These are phyloP conservation scores for Saccopteryx leptura DNA, from an alignment of 2,113 vertebrate species.

Conservation along the genomic window DNA sequence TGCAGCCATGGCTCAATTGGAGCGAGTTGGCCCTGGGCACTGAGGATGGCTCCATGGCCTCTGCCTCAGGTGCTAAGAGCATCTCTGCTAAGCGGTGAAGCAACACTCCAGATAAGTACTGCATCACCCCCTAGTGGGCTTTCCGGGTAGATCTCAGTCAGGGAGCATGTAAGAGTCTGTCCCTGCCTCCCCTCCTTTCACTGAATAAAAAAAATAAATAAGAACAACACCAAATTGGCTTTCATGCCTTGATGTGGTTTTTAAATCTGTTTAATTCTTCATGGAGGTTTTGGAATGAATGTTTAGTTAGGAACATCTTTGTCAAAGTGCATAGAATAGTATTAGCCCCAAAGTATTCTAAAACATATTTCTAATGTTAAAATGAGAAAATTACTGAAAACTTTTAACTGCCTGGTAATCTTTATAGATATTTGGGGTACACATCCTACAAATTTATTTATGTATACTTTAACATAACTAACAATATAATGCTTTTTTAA, in stretches of 20 bases:
- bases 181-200: too few relatives aligned
- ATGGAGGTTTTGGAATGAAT: not conserved
- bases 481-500: not conserved
- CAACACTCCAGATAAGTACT: too few relatives aligned
- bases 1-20: too few relatives aligned
- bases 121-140: too few relatives aligned
- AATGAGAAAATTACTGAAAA: not conserved
- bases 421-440: not conserved
- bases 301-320: not conserved
- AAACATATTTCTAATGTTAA: not conserved
- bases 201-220: too few relatives aligned
- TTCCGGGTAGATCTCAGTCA: too few relatives aligned
- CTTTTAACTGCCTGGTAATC: not conserved
- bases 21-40: too few relatives aligned
- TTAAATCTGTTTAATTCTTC: conserved; percentile 24
- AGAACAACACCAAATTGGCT: not conserved
- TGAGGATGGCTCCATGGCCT: too few relatives aligned
- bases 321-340: not conserved
- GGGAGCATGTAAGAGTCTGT: too few relatives aligned
- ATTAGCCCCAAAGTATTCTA: not conserved
- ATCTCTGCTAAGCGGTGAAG: too few relatives aligned
- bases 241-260: not conserved
- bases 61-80: too few relatives aligned
- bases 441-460: not conserved
- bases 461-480: not conserved